Conservation (phyloP, 2,113 vertebrate genomes). For the Amazona guildingii region DNA sequence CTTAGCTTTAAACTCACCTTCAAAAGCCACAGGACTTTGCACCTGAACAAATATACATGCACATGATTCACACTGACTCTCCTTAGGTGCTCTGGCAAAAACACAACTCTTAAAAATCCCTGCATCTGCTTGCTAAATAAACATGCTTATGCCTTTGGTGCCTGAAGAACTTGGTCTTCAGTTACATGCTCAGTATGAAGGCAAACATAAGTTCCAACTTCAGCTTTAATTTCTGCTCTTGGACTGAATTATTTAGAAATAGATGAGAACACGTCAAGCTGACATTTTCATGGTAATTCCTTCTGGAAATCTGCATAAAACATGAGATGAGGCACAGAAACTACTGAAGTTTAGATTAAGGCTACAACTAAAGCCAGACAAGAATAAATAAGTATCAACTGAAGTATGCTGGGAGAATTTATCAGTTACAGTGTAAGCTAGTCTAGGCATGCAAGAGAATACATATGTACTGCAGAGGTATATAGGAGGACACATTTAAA, state of each 20-base stretch:
- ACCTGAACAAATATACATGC: neutral
- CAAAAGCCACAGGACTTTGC: neutral
- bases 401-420: neutral
- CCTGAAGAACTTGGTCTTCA: neutral
- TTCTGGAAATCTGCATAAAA: neutral
- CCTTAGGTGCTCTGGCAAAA: neutral
- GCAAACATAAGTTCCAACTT: neutral
- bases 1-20: slow-evolving; percentile 17
- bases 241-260: neutral
- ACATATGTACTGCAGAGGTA: neutral
- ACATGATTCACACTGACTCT: neutral
- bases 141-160: neutral
- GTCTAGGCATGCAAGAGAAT: neutral
- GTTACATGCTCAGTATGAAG: neutral
- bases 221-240: neutral
- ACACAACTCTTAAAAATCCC: neutral
- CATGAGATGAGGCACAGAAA: neutral
- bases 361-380: neutral
- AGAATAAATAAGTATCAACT: neutral
- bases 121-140: neutral
- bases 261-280: neutral
- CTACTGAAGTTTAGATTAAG: neutral
- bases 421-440: neutral
- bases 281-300: neutral
- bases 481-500: neutral